Percentiles rank a stretch among this genome's conserved stretches.
phyloP scores from a whole-genome alignment of 2,113 vertebrate species.

The Psilopogon haemacephalus region DNA sequence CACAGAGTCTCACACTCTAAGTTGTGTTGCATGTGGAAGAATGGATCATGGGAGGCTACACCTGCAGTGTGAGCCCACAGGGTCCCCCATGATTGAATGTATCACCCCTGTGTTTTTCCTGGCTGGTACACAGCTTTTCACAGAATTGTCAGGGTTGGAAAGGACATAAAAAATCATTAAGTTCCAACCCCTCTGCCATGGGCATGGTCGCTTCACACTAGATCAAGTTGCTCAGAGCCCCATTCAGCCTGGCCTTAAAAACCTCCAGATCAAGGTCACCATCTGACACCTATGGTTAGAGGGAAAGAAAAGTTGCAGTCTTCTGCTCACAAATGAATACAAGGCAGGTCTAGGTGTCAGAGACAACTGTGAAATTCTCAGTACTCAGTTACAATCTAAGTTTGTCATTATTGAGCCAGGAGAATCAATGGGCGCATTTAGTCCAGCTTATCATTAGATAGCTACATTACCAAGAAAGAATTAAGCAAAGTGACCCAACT shows the following conservation, averaged over 20 bases:
- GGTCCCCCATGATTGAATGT: fast-evolving
- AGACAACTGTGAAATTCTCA: neutral
- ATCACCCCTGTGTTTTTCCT: neutral
- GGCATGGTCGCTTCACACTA: too few species aligned
- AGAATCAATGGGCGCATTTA: neutral
- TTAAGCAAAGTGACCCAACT: neutral
- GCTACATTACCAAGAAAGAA: neutral
- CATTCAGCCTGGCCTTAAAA: too few species aligned
- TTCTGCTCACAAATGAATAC: neutral
- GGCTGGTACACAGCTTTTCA: too few species aligned
- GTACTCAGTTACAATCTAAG: too few species aligned
- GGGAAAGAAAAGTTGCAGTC: neutral
- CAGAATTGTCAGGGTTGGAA: too few species aligned
- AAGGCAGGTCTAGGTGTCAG: neutral
- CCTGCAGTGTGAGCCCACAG: neutral
- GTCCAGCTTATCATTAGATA: neutral
- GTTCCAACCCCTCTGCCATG: too few species aligned
- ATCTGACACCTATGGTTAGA: fast-evolving
- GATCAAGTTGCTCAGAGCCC: too few species aligned
- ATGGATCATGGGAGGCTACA: neutral
- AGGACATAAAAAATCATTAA: too few species aligned
- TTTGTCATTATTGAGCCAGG: neutral
- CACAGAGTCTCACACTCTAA: neutral
- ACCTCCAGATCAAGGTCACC: neutral
- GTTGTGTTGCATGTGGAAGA: neutral